Conservation (phyloP, 2,113 vertebrate genomes). For the Zosterops borbonicus region DNA sequence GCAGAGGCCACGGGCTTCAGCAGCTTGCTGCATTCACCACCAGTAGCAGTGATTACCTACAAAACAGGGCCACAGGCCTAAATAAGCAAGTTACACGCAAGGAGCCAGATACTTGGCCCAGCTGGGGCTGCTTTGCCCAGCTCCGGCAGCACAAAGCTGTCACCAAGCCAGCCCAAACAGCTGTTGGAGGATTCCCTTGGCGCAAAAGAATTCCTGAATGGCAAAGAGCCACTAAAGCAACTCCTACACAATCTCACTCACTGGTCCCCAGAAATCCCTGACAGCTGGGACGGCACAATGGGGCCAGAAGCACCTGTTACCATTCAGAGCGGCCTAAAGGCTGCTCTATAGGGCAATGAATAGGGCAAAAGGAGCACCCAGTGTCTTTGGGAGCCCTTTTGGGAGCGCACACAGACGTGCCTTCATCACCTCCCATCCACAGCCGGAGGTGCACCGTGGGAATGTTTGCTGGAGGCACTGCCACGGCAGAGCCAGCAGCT, state of each 20-base stretch:
- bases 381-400: neutral
- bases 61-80: conserved; percentile 47
- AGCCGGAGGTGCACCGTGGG: conserved; percentile 48
- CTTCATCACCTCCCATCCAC: conserved; percentile 13
- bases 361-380: conserved; percentile 13
- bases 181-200: conserved; percentile 70
- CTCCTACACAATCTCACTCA: conserved; percentile 63
- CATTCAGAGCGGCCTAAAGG: conserved; percentile 52
- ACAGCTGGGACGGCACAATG: conserved; percentile 62
- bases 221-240: conserved; percentile 66
- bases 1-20: conserved; percentile 22
- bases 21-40: conserved; percentile 38
- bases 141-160: conserved; percentile 62
- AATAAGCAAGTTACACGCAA: conserved; percentile 48
- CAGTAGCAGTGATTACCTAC: conserved; percentile 48
- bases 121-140: conserved; percentile 54
- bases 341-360: conserved; percentile 49
- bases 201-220: conserved; percentile 68
- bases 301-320: conserved; percentile 66
- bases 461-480: neutral
- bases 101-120: conserved; percentile 54
- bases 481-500: neutral
- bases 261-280: conserved; percentile 68
- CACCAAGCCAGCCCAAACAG: conserved; percentile 67
- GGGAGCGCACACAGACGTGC: neutral